Base-by-base conservation (phyloP, 2,113 vertebrate species). In the Tauraco erythrolophus region DNA sequence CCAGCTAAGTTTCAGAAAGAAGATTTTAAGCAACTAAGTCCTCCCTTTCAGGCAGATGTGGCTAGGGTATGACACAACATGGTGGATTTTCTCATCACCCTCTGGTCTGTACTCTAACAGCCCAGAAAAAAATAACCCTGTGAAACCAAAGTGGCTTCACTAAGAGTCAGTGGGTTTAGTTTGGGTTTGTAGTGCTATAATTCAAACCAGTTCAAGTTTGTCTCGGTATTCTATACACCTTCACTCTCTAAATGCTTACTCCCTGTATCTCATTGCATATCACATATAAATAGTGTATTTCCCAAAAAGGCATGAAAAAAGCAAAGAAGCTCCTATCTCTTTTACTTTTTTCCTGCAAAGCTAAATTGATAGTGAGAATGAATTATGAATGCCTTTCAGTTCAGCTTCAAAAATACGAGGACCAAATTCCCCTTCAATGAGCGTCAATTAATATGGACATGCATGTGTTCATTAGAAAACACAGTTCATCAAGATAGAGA, bases 381-480 rank as follows among this genome's bases (percentile, higher is more conserved):
- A 94, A 96, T 97, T 96, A 93, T 85, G 62, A 89, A 94, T 89
- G 84, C 88, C 41, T 97, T 90, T 97, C 90, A 84, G 90, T 97
- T 96, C 95, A 96, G 96, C 92, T 94, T 95, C 65, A 90, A 93
- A 95, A 93, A 80, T 65, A 80, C 1, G 48, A 95, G 50, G 28
- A 74, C n/a, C 4, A 54, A 88, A 69, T 69, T 93, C 57, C 57
- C 37, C 19, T 93, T 90, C 71, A 54, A 74, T 13, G 35, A 54
- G 16, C 43, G n/a, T 83, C 66, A 93, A 89, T 95, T 80, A 88
- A 88, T 70, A 58, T 1, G 11, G 85, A 62, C 70, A 77, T 18
- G 31, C 43, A 65, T 22, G 62, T 74, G 62, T 87, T 94, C 77
- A 61, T 88, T 86, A 85, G 84, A 83, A 95, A 96, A 85, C 75